Evolutionary conservation across 2,797 vertebrate genomes (phyloP), one percentile per base, ranked within the genome.

Genomic region (Mionectes olivaceus): DNA sequence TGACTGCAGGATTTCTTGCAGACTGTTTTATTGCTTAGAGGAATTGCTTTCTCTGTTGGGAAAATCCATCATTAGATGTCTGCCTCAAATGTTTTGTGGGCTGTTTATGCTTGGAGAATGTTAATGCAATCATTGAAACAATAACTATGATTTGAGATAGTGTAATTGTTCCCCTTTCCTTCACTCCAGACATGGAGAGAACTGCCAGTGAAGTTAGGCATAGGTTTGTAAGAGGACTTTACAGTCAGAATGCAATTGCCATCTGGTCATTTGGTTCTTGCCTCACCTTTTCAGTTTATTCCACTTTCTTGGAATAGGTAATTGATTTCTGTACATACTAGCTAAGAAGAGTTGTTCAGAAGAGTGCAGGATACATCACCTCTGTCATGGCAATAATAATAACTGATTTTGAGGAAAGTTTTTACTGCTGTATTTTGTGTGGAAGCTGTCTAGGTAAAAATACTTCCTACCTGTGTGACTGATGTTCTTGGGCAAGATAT

Each of bases 21-120:
- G 92, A 93, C 90, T 97, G 63, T 85, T 96, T 97, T 94, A 95
- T 96, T 97, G 77, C 82, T 96, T 90, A 90, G 92, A 95, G 83
- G 86, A 96, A 94, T 97, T 94, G 81, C 71, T 96, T 97, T 95
- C 88, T 91, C 93, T 94, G 77, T 93, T 83, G 86, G 90, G 91
- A 92, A 89, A 93, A 95, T 81, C 86, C 71, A 95, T 97, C 92
- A 94, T 94, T 96, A 92, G 95, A 93, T 67, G 91, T 95, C 78
- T 92, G 47, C 55, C 70, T 89, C 13, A 56, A 97, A 87, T 89
- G 93, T 93, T 95, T 93, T 92, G 90, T 89, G 70, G 93, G 67
- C 9, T 14, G 1, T 86, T 85, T 96, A 95, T 96, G 94, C 90
- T 93, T 78, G 73, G 91, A 87, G 93, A 96, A 95, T 96, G 81